A percentile compares a stretch with the other conserved stretches of the same genome.
Evolutionary conservation across 2,113 vertebrate genomes (phyloP).

Genomic region (Camelus bactrianus): DNA sequence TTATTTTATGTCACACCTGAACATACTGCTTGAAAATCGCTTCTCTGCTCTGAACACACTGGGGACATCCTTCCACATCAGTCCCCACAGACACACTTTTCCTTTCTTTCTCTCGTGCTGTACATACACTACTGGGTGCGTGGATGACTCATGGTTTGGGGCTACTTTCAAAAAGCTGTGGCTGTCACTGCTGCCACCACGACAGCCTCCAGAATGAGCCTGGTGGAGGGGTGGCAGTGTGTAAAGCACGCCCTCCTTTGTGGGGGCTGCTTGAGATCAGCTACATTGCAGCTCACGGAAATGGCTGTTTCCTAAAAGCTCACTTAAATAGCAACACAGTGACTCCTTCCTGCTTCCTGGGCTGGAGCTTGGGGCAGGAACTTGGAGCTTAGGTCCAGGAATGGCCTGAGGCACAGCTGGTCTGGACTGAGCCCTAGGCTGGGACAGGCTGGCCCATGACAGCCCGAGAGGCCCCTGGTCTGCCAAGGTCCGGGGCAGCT

Average conservation of each 20-base stretch:
- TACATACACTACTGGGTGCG: rapidly evolving
- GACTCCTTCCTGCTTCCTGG: neutral
- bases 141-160: rapidly evolving
- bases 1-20: no score
- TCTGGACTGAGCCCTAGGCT: neutral
- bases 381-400: neutral
- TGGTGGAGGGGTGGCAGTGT: rapidly evolving
- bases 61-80: neutral
- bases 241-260: neutral
- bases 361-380: neutral
- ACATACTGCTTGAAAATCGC: neutral
- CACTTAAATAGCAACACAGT: neutral
- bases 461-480: neutral
- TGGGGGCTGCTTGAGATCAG: neutral
- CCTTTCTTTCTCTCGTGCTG: neutral
- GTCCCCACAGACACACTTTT: no score
- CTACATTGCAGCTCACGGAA: neutral
- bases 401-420: neutral
- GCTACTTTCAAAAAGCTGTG: neutral
- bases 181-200: rapidly evolving
- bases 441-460: neutral
- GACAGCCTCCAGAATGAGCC: neutral
- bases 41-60: neutral
- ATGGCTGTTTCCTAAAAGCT: neutral
- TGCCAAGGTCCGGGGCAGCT: neutral